Conservation (phyloP, 1,140 invertebrate species). For the Ruditapes philippinarum region DNA sequence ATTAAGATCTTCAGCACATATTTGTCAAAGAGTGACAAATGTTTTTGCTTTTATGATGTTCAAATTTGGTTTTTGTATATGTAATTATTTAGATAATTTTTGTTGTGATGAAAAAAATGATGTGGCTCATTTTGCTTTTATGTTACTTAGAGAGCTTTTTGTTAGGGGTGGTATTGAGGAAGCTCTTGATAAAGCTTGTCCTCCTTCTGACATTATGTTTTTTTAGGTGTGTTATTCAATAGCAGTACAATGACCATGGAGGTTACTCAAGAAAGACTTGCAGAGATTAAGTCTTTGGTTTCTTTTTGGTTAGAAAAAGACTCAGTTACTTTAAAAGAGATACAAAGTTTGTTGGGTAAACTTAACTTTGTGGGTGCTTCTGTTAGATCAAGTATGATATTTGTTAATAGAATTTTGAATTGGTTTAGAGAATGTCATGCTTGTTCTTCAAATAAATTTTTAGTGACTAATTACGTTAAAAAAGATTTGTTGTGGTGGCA, state of each 20-base stretch:
- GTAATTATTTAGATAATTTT: constrained; percentile 64
- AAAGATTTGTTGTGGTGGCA: constrained; percentile 16
- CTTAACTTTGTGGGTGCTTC: constrained; percentile 33
- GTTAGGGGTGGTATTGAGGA: constrained; percentile 12
- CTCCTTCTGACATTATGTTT: not conserved
- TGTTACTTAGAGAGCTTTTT: not conserved
- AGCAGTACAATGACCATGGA: not conserved
- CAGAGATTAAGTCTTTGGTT: not conserved
- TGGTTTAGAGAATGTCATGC: constrained; percentile 20
- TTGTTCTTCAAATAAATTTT: not conserved
- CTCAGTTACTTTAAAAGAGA: constrained; percentile 28
- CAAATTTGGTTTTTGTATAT: not conserved
- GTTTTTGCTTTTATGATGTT: no score
- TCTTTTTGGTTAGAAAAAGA: not conserved
- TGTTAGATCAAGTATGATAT: not conserved
- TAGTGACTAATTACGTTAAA: not conserved
- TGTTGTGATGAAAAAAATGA: not conserved
- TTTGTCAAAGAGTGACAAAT: no score
- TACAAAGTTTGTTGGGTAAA: constrained; percentile 28
- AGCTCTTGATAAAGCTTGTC: not conserved
- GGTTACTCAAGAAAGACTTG: not conserved
- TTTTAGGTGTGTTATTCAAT: not conserved
- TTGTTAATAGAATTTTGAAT: constrained; percentile 21
- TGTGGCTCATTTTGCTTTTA: constrained; percentile 19
- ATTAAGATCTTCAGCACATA: no score